phyloP scores from a whole-genome alignment of 2,797 vertebrate species.

The Malacoraja senta region DNA sequence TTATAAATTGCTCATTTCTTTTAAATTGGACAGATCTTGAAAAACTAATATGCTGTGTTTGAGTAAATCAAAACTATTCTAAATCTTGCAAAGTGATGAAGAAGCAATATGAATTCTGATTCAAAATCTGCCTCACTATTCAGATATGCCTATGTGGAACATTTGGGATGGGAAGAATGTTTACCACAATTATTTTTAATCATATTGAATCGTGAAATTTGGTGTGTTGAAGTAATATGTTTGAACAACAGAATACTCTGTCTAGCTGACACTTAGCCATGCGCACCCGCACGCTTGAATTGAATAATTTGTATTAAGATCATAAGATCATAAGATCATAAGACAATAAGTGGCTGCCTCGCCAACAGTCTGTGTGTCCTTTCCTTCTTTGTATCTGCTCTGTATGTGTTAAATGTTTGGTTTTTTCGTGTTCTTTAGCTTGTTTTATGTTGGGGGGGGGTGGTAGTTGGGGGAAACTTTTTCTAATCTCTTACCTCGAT shows the following conservation, averaged over 20 bases:
- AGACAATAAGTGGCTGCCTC: too few relatives aligned
- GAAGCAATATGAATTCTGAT: background rate
- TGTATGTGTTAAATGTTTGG: too few relatives aligned
- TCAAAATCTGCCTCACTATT: background rate
- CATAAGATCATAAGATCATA: too few relatives aligned
- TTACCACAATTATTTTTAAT: background rate
- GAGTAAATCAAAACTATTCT: background rate
- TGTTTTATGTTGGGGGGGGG: too few relatives aligned
- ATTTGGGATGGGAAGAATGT: background rate
- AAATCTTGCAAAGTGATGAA: slow-evolving; percentile 12
- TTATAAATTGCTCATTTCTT: background rate
- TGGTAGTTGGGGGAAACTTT: too few relatives aligned
- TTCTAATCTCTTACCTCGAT: too few relatives aligned
- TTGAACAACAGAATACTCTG: background rate
- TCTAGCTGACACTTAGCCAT: background rate
- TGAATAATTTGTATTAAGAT: background rate
- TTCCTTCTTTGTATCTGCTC: too few relatives aligned
- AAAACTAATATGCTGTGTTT: background rate
- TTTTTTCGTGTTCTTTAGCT: too few relatives aligned
- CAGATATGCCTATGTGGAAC: background rate
- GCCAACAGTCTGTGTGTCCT: too few relatives aligned
- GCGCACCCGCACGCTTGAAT: background rate
- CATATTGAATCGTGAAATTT: background rate
- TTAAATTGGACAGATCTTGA: background rate
- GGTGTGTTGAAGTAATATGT: background rate